Base-by-base conservation (phyloP, 2,888 invertebrate genomes). In the Athetis lepigone region DNA sequence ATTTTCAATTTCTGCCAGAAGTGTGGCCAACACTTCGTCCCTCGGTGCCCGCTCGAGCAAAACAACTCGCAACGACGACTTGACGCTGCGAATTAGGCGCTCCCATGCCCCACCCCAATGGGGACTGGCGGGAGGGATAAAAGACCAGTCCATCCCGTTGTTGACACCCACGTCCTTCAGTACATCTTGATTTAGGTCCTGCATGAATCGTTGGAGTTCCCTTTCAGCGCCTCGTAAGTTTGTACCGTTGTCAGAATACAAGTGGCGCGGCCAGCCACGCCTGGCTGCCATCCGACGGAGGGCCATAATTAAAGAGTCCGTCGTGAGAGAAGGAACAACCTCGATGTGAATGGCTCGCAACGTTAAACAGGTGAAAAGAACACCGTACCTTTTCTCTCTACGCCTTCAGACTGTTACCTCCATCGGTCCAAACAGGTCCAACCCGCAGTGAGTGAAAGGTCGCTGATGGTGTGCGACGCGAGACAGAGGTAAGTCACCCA, bases 321-420 rank as follows among this genome's bases (percentile, higher is more conserved):
- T 52, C 0, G 68, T 77, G 0, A 77, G 64, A 1, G 49, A 55
- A 0, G 21, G 0, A 0, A 75, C 79, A 1, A 73, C 8, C 42
- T 79, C 79, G 8, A 79, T 50, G 37, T 77, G 77, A 2, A 79
- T 40, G 2, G 77, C 76, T n/a, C 77, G 55, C 3, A 75, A 67
- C 7, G 79, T 77, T 0, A 79, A 29, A 25, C 79, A 79, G 7
- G 75, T 77, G 40, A 80, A 80, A 1, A 78, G 16, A 0, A 70
- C 75, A 2, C 75, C 77, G 21, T 70, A 79, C 13, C 67, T 18
- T 7, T 62, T 69, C 36, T 65, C 60, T 36, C 54, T 25, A 2
- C 59, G 40, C 19, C 75, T 27, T 1, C 73, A 70, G 3, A 75
- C 42, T 0, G 75, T 64, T 0, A 76, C 27, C 9, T 56, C 69